Conservation (phyloP, 1,140 invertebrate genomes). For the Anastrepha ludens region DNA sequence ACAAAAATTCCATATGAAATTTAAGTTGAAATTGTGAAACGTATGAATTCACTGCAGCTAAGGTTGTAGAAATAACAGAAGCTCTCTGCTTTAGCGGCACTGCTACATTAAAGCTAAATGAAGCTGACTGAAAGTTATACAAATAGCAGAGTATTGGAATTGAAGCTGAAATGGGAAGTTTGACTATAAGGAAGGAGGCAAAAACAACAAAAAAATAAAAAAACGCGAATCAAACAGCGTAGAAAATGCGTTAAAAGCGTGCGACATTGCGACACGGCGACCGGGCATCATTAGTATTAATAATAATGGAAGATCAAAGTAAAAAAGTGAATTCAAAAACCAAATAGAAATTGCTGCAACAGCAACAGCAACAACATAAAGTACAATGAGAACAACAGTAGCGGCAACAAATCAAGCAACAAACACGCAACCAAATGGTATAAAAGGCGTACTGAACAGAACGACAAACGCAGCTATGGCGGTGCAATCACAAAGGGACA, state of each 20-base stretch:
- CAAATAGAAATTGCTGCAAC: slow-evolving; percentile 35
- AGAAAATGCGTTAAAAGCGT: slow-evolving; percentile 48
- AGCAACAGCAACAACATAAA: slow-evolving; percentile 16
- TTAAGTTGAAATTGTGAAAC: neutral
- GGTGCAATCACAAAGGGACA: slow-evolving; percentile 12
- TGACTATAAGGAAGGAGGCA: neutral
- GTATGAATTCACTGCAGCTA: neutral
- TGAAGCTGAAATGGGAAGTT: neutral
- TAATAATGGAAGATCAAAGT: slow-evolving; percentile 51
- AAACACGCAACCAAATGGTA: slow-evolving; percentile 2
- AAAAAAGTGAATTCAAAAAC: slow-evolving; percentile 49
- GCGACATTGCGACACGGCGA: slow-evolving; percentile 21
- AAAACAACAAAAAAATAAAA: neutral
- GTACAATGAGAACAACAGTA: slow-evolving; percentile 23
- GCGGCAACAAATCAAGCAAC: slow-evolving; percentile 49
- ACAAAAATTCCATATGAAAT: neutral
- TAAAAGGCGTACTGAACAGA: neutral
- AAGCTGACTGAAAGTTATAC: slow-evolving; percentile 32
- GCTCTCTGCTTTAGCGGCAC: too few species aligned
- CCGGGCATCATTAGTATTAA: slow-evolving; percentile 50
- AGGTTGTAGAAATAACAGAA: neutral
- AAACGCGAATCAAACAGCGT: slow-evolving; percentile 40
- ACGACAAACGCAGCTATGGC: neutral
- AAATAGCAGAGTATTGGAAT: neutral
- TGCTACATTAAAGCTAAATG: slow-evolving; percentile 24